Evolutionary conservation across 2,797 vertebrate genomes (phyloP), one percentile per base, ranked within the genome.

Genomic region (Myotis vivesi): DNA sequence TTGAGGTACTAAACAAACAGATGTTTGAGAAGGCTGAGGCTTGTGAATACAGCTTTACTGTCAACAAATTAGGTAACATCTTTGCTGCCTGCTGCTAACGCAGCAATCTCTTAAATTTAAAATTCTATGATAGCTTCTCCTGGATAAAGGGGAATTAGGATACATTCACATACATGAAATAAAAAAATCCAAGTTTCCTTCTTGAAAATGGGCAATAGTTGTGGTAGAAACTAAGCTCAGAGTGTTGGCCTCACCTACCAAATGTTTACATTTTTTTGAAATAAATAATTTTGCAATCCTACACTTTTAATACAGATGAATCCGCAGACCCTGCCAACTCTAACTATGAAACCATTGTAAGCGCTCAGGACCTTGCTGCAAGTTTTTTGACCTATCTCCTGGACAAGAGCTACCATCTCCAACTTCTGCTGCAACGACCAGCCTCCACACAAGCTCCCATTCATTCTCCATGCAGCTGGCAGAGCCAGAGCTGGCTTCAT

Each of bases 1-100:
- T 90, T 91, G 62, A 97, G 96, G 95, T 97, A 94, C 92, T 96
- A 97, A 97, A 96, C 79, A 98, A 98, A 98, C 95, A 98, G 95
- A 98, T 94, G 96, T 94, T 98, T 85, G 82, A 97, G 89, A 86
- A 71, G 97, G 81, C 94, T 77, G 89, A 55, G 25, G 94, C 89
- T 93, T 93, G 44, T 96, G 89, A 91, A 95, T 82, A 79, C 64
- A 83, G 36, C 64, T 96, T 94, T 95, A 89, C 84, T 95, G 89
- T 95, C 93, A 96, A 92, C 95, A 96, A 95, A 97, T 97, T 89
- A 97, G 68, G 62, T 57, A 93, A 95, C 96, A 96, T 96, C 94
- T 97, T 95, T 62, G 91, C 87, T 95, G 87, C 82, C 84, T 96
- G 90, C 87, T 97, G 92, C 62, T 96, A 89, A 94, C 92, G 62